Percentiles rank a stretch among this genome's conserved stretches.
phyloP scores from a whole-genome alignment of 1,140 invertebrate genomes.

The Riptortus pedestris region DNA sequence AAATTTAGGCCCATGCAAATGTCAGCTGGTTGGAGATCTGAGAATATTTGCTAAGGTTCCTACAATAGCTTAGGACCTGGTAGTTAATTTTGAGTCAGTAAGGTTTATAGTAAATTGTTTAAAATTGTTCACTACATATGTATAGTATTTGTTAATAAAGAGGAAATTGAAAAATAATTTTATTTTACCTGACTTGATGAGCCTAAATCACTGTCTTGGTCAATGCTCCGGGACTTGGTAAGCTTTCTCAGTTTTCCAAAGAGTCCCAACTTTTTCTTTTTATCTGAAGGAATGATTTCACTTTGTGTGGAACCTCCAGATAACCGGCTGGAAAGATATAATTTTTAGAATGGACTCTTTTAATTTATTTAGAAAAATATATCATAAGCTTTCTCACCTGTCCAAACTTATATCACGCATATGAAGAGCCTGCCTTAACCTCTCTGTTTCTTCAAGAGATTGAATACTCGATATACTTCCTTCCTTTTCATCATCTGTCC shows the following conservation, averaged over 20 bases:
- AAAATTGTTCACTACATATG: too few relatives aligned
- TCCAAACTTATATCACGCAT: constrained; percentile 58
- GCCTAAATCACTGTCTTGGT: constrained; percentile 35
- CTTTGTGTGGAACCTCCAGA: constrained; percentile 76
- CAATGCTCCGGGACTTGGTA: constrained; percentile 72
- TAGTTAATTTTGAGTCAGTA: too few relatives aligned
- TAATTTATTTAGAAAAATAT: too few relatives aligned
- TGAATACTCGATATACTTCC: constrained; percentile 69
- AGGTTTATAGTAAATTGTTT: too few relatives aligned
- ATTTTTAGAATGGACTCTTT: too few relatives aligned
- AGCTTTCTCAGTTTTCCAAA: constrained; percentile 75
- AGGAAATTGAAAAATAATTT: too few relatives aligned
- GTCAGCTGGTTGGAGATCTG: too few relatives aligned
- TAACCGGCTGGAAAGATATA: constrained; percentile 48
- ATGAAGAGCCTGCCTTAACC: constrained; percentile 43
- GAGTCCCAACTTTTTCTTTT: constrained; percentile 70
- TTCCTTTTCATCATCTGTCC: constrained; percentile 42
- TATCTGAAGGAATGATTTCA: constrained; percentile 58
- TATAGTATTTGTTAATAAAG: too few relatives aligned
- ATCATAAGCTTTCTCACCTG: too few relatives aligned
- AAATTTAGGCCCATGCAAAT: too few relatives aligned
- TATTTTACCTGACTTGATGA: constrained; percentile 22
- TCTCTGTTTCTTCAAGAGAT: constrained; percentile 53
- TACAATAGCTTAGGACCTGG: too few relatives aligned
- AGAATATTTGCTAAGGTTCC: too few relatives aligned